Conservation (phyloP, 1,140 invertebrate genomes). For the Phocides pigmalion region DNA sequence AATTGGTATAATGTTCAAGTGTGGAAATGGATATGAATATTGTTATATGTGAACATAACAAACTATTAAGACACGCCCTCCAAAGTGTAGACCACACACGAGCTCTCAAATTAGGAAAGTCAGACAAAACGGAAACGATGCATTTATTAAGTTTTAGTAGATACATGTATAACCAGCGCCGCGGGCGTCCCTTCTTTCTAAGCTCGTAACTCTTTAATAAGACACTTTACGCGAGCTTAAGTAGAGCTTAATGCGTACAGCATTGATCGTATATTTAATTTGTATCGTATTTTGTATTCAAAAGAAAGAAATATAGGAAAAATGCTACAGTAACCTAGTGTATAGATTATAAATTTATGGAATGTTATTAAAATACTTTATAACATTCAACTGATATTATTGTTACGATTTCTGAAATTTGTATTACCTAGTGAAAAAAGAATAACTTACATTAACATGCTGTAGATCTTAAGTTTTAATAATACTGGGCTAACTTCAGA, state of each 20-base stretch:
- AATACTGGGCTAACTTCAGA: neutral
- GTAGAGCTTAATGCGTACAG: conserved; percentile 59
- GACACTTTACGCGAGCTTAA: conserved; percentile 67
- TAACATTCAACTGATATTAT: too few relatives aligned
- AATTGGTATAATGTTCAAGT: conserved; percentile 10
- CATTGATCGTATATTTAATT: conserved; percentile 64
- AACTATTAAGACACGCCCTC: conserved; percentile 51
- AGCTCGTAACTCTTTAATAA: conserved; percentile 74
- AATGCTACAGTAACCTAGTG: too few relatives aligned
- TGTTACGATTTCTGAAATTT: too few relatives aligned
- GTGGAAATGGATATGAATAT: conserved; percentile 15
- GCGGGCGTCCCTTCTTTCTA: conserved; percentile 68
- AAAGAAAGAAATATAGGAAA: too few relatives aligned
- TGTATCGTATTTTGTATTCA: too few relatives aligned
- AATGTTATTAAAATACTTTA: too few relatives aligned
- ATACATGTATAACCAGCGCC: conserved; percentile 45
- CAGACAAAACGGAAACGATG: conserved; percentile 70
- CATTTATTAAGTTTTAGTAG: conserved; percentile 68
- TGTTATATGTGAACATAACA: conserved; percentile 22
- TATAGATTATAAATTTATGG: too few relatives aligned
- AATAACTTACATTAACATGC: too few relatives aligned
- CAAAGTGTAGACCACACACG: conserved; percentile 67
- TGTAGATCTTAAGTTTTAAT: conserved; percentile 20
- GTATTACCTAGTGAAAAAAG: too few relatives aligned
- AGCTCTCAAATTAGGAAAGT: conserved; percentile 67